phyloP scores from a whole-genome alignment of 2,888 invertebrate species.

The Osedax fenrisi region DNA sequence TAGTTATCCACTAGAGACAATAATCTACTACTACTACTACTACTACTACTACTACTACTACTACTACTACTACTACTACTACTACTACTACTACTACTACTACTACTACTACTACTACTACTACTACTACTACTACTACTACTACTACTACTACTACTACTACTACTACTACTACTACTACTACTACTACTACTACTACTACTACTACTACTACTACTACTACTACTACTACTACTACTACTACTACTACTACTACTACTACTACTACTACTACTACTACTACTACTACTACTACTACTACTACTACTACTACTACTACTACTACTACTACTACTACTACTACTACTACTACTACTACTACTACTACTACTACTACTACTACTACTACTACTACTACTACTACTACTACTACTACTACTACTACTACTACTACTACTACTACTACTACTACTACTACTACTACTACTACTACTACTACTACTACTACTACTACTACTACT shows the following conservation, averaged over 20 bases:
- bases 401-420: constrained; percentile 24
- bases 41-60: constrained; percentile 23
- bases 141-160: constrained; percentile 25
- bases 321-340: background rate
- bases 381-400: constrained; percentile 24
- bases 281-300: background rate
- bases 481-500: constrained; percentile 28
- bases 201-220: constrained; percentile 33
- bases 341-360: constrained; percentile 20
- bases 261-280: constrained; percentile 33
- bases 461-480: constrained; percentile 28
- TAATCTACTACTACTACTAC: constrained; percentile 21
- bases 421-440: constrained; percentile 27
- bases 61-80: constrained; percentile 24
- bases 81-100: constrained; percentile 24
- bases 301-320: background rate
- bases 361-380: constrained; percentile 24
- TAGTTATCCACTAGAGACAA: too few species aligned
- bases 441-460: constrained; percentile 29
- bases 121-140: constrained; percentile 29
- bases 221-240: constrained; percentile 31
- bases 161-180: constrained; percentile 24
- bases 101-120: constrained; percentile 27
- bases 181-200: constrained; percentile 32
- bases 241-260: constrained; percentile 33